Evolutionary conservation across 2,888 invertebrate species (phyloP), one percentile per base, ranked within the genome.

Genomic region (Stenodema calcarata): DNA sequence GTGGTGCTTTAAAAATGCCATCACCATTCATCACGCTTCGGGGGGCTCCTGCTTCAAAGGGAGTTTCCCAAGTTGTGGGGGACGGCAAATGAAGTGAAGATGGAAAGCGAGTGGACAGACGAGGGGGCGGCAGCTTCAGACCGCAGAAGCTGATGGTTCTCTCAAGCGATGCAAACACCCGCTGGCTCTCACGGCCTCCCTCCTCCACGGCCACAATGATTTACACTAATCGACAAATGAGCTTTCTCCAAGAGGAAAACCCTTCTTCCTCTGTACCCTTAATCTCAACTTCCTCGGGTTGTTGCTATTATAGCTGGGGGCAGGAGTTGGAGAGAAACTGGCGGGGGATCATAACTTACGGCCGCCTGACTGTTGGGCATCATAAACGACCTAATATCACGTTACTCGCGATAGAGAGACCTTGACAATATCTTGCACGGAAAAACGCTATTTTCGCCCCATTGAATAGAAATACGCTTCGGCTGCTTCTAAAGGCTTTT

Each of bases 141-240:
- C 62, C 62, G 62, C 62, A 62, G 62, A 27, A 62, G 62, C 62
- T 62, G 62, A 62, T 62, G 62, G 62, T 62, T 62, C 62, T 62
- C 62, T 62, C 62, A 62, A 62, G 62, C 62, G 62, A 23, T 23
- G 62, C 62, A 18, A 18, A 18, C 23, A 18, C 62, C 23, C 23
- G 23, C 27, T 27, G 18, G 23, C 4, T 27, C 23, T 18, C 62
- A 23, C 62, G 62, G 9, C 23, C 35, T 23, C 62, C 62, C 23
- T 18, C 23, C 23, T 23, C 62, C 62, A 23, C 62, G 62, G 62
- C 62, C 62, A 62, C 62, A 62, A 62, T 62, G 62, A 62, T 62
- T 62, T 62, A 62, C 62, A 62, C 62, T 62, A 62, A 62, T 62
- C 62, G 62, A 62, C 62, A 62, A 62, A 62, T 62, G 62, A 62